A percentile compares a stretch with the other conserved stretches of the same genome.
phyloP scores from a whole-genome alignment of 2,113 vertebrate species.

The Cyprinus carpio region DNA sequence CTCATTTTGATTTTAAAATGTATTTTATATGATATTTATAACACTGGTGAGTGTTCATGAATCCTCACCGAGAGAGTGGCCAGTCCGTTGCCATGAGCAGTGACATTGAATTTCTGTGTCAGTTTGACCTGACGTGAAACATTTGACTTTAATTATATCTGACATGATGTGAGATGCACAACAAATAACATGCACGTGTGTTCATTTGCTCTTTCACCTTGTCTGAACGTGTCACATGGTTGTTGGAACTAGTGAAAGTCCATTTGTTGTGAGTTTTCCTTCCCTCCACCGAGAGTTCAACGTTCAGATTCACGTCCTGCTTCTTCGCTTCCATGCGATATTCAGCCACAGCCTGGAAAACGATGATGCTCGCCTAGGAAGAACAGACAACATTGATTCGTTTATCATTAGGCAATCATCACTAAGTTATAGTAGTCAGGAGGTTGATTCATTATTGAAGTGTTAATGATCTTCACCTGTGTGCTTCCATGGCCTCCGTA shows the following conservation, averaged over 20 bases:
- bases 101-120: conserved; percentile 74
- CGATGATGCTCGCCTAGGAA: conserved; percentile 81
- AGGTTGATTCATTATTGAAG: neutral
- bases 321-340: conserved; percentile 73
- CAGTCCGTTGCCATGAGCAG: conserved; percentile 75
- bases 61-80: conserved; percentile 73
- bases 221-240: conserved; percentile 54
- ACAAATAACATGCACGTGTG: neutral
- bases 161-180: neutral
- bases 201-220: conserved; percentile 42
- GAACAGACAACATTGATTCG: neutral
- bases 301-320: conserved; percentile 70
- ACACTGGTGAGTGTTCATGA: neutral
- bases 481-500: conserved; percentile 84
- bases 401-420: neutral
- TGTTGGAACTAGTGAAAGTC: conserved; percentile 65
- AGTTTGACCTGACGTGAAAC: conserved; percentile 59
- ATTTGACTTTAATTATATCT: neutral
- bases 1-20: neutral
- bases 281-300: conserved; percentile 75
- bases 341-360: conserved; percentile 86
- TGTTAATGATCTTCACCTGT: conserved; percentile 70
- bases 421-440: too few species aligned
- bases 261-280: conserved; percentile 56
- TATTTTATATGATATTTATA: neutral